A percentile compares a stretch with the other conserved stretches of the same genome.
These are phyloP conservation scores for Metaphire vulgaris DNA, from an alignment of 1,140 invertebrate genomes.

Conservation along the genomic window DNA sequence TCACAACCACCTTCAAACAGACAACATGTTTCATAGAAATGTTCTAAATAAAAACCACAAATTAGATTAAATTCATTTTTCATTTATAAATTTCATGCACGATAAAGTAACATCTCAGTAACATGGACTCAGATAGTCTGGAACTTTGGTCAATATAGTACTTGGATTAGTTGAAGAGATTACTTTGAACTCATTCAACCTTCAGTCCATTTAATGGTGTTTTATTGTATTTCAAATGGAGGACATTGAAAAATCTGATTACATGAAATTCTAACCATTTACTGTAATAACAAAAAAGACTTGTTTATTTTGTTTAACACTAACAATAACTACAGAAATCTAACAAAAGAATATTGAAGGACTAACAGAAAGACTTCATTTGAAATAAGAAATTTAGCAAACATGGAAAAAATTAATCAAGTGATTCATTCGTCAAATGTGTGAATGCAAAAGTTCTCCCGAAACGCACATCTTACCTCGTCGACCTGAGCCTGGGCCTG, in stretches of 20 bases:
- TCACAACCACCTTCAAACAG: constrained; percentile 34
- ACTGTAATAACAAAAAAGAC: not conserved
- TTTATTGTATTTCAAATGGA: too few species aligned
- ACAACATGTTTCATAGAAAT: not conserved
- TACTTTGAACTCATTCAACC: too few species aligned
- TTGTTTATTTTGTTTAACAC: not conserved
- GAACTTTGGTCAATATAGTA: not conserved
- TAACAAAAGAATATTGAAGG: not conserved
- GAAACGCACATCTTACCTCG: not conserved
- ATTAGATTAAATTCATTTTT: too few species aligned
- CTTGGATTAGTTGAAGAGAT: not conserved
- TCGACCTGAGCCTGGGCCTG: not conserved
- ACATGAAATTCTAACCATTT: too few species aligned
- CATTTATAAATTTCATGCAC: not conserved
- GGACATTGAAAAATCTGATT: too few species aligned
- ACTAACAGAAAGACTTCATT: not conserved
- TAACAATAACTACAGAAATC: not conserved
- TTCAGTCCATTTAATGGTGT: too few species aligned
- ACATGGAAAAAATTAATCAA: not conserved
- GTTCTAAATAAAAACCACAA: too few species aligned
- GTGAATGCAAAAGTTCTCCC: too few species aligned
- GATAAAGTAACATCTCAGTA: not conserved
- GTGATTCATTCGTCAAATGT: too few species aligned
- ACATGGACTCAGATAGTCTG: not conserved
- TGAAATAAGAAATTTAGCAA: not conserved